A percentile compares a stretch with the other conserved stretches of the same genome.
Conservation (phyloP, 2,113 vertebrate species). For the Cyphomyrus plagiostoma region DNA sequence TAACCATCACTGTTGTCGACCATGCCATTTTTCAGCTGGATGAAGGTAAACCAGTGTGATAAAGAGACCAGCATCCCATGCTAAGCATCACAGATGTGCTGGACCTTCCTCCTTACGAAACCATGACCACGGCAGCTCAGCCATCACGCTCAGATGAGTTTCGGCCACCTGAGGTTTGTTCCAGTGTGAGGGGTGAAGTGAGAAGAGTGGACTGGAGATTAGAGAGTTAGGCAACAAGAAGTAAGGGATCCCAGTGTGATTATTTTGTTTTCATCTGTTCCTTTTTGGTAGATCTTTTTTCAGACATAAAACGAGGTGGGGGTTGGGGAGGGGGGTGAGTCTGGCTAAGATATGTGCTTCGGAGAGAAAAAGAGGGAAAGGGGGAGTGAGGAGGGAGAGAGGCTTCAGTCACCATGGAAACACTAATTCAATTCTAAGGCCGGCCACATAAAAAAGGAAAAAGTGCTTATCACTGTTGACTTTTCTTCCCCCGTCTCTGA, state of each 20-base stretch:
- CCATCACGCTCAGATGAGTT: neutral
- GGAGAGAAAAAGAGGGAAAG: neutral
- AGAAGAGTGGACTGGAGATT: neutral
- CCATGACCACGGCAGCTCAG: neutral
- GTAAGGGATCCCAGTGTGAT: neutral
- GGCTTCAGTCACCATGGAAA: constrained; percentile 21
- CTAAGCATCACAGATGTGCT: neutral
- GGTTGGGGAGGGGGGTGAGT: neutral
- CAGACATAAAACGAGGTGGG: neutral
- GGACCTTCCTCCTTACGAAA: neutral
- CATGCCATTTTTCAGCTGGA: neutral
- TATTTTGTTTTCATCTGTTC: constrained; percentile 7
- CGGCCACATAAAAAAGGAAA: constrained; percentile 12
- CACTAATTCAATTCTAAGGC: constrained; percentile 28
- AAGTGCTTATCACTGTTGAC: constrained; percentile 21
- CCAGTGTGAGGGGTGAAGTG: neutral
- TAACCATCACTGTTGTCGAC: neutral
- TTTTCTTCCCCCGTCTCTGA: constrained; percentile 18
- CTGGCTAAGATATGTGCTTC: constrained; percentile 5
- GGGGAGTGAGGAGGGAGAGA: neutral
- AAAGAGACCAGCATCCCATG: neutral
- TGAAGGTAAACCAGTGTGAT: neutral
- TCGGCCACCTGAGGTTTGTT: neutral
- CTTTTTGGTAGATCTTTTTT: neutral
- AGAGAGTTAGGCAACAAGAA: neutral